Evolutionary conservation across 2,797 vertebrate species (phyloP), one percentile per base, ranked within the genome.

Genomic region (Emydoidea blandingii): DNA sequence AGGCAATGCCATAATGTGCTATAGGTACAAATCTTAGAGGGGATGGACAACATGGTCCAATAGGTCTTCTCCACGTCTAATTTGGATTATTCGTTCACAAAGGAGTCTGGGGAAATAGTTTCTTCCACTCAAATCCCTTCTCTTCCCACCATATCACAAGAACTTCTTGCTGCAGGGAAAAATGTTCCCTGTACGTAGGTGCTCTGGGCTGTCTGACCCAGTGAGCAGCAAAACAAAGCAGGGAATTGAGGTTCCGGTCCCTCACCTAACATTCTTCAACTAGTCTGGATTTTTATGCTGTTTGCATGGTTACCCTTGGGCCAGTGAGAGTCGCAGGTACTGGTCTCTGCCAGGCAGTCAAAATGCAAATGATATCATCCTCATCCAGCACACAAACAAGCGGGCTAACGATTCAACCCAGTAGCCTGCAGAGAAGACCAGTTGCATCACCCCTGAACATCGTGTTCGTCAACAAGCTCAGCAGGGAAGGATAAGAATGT

Each of bases 371-470:
- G 50, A 34, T 25, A n/a, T 53, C 52, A 41, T n/a, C 49, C 7
- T 15, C 52, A 34, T 54, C 19, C 34, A 49, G n/a, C n/a, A 81
- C n/a, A 81, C 50, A 81, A 81, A 81, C 19, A 52, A 52, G 34
- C 10, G 3, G 29, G 19, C 79, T 52, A 41, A 54, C 53, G 80
- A 90, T 94, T 95, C 78, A 93, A 88, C 34, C 0, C 90, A 81
- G 0, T 78, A 83, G 89, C 88, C 89, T 95, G 68, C 83, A 1
- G 2, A 37, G 94, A 83, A 85, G 90, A 87, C 83, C 82, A 37
- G 95, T 95, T 96, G 79, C 89, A 79, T 95, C 79, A 95, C 50
- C 88, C 19, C 90, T 90, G 86, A 91, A 93, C 78, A 47, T 27
- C 59, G 50, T 56, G 87, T 49, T 93, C 83, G 12, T 90, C 59